These are phyloP conservation scores for Cacatua alba DNA, from an alignment of 2,113 vertebrate species.

Conservation along the genomic window DNA sequence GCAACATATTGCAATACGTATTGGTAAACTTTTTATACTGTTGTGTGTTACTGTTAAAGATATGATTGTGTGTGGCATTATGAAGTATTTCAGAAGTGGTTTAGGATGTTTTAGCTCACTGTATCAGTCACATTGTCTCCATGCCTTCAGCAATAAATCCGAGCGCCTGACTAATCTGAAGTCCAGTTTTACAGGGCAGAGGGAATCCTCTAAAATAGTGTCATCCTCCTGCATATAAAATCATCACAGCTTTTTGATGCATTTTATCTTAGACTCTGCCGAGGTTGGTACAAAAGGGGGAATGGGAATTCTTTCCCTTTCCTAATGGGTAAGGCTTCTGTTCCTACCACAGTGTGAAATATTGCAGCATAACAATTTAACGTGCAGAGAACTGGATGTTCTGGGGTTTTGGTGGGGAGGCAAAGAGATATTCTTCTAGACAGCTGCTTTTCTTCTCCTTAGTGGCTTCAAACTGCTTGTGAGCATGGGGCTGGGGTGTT, in stretches of 20 bases:
- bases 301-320: background rate
- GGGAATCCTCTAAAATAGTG: background rate
- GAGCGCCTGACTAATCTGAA: background rate
- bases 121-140: background rate
- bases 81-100: background rate
- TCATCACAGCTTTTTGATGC: background rate
- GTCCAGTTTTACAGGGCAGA: background rate
- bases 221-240: background rate
- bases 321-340: background rate
- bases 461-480: background rate
- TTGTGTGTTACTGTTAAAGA: slow-evolving; percentile 10
- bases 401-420: background rate
- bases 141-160: background rate
- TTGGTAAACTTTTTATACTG: slow-evolving; percentile 1
- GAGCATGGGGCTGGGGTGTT: background rate
- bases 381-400: background rate
- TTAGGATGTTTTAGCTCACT: background rate
- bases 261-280: background rate
- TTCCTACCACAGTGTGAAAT: background rate
- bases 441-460: background rate
- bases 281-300: background rate
- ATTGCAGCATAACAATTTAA: fast-evolving
- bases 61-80: slow-evolving; percentile 25
- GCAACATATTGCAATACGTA: slow-evolving; percentile 11
- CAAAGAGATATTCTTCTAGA: background rate